Percentiles rank a stretch among this genome's conserved stretches.
phyloP scores from a whole-genome alignment of 92 coral and sea anemone species.

The Zoanthus solanderi region DNA sequence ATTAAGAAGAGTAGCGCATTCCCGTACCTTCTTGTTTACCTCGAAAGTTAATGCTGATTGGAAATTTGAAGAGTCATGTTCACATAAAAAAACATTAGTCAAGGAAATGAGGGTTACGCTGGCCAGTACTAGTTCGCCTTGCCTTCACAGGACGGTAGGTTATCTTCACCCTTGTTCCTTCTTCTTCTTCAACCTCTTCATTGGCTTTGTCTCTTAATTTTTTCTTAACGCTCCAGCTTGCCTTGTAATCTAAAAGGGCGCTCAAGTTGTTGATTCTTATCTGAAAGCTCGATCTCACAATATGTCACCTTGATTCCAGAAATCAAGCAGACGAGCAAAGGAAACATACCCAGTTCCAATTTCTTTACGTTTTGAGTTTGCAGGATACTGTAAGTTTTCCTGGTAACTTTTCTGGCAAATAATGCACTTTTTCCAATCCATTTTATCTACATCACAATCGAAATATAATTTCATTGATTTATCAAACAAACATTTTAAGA shows the following conservation, averaged over 20 bases:
- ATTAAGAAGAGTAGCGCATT: slow-evolving; percentile 62
- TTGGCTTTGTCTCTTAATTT: slow-evolving; percentile 29
- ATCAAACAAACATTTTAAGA: too few species aligned
- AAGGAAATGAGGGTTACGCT: neutral
- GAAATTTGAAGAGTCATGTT: slow-evolving; percentile 17
- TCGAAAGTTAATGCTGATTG: neutral
- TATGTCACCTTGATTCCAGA: neutral
- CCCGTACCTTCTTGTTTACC: slow-evolving; percentile 48
- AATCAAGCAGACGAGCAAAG: neutral
- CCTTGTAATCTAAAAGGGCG: slow-evolving; percentile 38
- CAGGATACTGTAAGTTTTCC: slow-evolving; percentile 16
- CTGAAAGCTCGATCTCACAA: neutral
- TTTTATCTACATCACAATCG: neutral
- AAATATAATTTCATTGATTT: too few species aligned
- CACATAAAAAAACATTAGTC: slow-evolving; percentile 44
- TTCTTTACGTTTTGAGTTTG: slow-evolving; percentile 23
- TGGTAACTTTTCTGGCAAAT: slow-evolving; percentile 1
- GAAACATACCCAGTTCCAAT: neutral
- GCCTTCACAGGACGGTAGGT: slow-evolving; percentile 48
- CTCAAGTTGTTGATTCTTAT: slow-evolving; percentile 10
- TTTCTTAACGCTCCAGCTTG: slow-evolving; percentile 59
- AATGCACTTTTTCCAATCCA: slow-evolving; percentile 18
- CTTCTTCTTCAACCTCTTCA: slow-evolving; percentile 2
- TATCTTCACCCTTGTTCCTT: slow-evolving; percentile 18
- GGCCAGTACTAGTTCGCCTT: slow-evolving; percentile 31